Percentiles rank a stretch among this genome's conserved stretches.
Evolutionary conservation across 2,888 invertebrate species (phyloP).

Genomic region (Tipula unca): DNA sequence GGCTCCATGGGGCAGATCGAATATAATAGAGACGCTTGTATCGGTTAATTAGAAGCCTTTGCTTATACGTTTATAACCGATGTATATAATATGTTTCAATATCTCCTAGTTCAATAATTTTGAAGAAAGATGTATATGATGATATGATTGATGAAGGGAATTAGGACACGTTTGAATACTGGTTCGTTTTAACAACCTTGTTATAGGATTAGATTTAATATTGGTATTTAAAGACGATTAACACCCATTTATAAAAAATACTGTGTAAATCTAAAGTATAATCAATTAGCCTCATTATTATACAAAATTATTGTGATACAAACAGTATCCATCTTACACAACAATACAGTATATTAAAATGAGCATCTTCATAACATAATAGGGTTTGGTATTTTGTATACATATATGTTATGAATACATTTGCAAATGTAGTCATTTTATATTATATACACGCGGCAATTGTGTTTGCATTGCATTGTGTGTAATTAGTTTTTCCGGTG

Average conservation of each 20-base stretch:
- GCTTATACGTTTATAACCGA: too few species aligned
- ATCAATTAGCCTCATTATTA: neutral
- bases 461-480: neutral
- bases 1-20: too few species aligned
- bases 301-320: neutral
- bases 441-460: neutral
- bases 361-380: neutral
- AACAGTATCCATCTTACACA: neutral
- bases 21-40: too few species aligned
- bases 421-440: neutral
- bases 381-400: too few species aligned
- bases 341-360: neutral
- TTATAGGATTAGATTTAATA: neutral
- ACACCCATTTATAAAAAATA: neutral
- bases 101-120: too few species aligned
- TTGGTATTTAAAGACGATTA: neutral
- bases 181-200: neutral
- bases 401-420: neutral
- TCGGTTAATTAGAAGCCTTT: too few species aligned
- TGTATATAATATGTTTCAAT: too few species aligned
- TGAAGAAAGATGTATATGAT: too few species aligned
- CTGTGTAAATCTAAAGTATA: neutral
- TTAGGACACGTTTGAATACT: neutral
- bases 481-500: neutral
- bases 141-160: too few species aligned